Percentiles rank a stretch among this genome's conserved stretches.
Evolutionary conservation across 2,888 invertebrate species (phyloP).

Genomic region (Acanthococcus lagerstroemiae): DNA sequence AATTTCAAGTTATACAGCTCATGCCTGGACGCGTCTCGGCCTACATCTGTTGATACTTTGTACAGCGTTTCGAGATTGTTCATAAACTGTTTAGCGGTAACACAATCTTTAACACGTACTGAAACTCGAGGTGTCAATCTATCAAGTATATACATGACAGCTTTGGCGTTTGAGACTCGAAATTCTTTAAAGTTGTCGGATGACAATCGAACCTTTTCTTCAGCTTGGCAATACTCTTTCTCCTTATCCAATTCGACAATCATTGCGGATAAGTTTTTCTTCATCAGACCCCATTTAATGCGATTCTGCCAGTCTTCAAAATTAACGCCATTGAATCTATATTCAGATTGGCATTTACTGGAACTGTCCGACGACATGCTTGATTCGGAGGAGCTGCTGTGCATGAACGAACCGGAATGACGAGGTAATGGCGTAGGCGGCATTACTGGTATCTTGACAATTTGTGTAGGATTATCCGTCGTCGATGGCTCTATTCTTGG

Average conservation of each 20-base stretch:
- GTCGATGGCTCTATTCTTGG: no score
- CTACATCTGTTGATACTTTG: background rate
- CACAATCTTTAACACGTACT: background rate
- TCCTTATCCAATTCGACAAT: background rate
- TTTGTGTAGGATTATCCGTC: no score
- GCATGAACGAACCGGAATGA: no score
- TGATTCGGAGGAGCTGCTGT: no score
- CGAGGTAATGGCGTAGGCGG: no score
- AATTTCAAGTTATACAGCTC: background rate
- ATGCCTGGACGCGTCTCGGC: background rate
- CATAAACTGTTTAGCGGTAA: background rate
- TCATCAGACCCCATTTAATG: background rate
- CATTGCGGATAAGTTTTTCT: background rate
- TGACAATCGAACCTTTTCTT: background rate
- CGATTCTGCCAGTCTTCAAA: background rate
- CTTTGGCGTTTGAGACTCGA: background rate
- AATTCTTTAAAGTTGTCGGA: background rate
- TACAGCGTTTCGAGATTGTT: background rate
- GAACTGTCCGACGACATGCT: no score
- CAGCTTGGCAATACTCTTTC: background rate
- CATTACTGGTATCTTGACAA: no score
- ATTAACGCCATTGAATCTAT: background rate
- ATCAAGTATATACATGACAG: background rate
- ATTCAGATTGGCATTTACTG: no score
- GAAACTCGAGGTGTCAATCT: background rate